phyloP scores from a whole-genome alignment of 2,888 invertebrate genomes.

The Troglohyphantes excavatus region DNA sequence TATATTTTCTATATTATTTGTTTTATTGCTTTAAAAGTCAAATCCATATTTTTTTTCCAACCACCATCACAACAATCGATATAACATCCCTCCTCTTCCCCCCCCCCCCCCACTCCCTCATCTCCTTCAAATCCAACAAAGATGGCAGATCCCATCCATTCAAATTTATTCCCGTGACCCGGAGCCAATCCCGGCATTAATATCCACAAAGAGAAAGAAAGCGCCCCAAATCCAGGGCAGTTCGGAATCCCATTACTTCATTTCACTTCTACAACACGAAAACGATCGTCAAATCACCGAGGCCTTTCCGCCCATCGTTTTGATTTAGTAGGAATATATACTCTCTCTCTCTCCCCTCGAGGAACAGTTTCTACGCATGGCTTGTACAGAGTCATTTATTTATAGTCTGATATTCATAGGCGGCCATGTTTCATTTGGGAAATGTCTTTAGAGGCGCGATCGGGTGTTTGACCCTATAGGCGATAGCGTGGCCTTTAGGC shows the following conservation, averaged over 20 bases:
- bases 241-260: conserved; percentile 42
- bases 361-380: conserved; percentile 8
- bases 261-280: conserved; percentile 47
- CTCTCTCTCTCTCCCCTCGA: conserved; percentile 6
- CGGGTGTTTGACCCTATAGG: conserved; percentile 47
- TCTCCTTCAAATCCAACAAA: neutral
- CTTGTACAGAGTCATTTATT: conserved; percentile 44
- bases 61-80: neutral
- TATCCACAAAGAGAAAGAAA: neutral
- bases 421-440: conserved; percentile 29
- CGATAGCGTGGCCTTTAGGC: conserved; percentile 38
- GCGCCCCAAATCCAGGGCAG: neutral
- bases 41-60: no score
- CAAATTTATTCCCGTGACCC: neutral
- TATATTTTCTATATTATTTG: no score
- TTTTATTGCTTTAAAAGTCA: no score
- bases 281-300: conserved; percentile 73
- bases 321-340: conserved; percentile 49
- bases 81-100: neutral
- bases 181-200: neutral
- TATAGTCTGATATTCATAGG: conserved; percentile 57
- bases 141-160: neutral
- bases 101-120: no score
- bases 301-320: conserved; percentile 38
- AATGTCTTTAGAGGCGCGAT: conserved; percentile 20